phyloP scores from a whole-genome alignment of 2,888 invertebrate genomes.

The Eumacrocentrus americanus region DNA sequence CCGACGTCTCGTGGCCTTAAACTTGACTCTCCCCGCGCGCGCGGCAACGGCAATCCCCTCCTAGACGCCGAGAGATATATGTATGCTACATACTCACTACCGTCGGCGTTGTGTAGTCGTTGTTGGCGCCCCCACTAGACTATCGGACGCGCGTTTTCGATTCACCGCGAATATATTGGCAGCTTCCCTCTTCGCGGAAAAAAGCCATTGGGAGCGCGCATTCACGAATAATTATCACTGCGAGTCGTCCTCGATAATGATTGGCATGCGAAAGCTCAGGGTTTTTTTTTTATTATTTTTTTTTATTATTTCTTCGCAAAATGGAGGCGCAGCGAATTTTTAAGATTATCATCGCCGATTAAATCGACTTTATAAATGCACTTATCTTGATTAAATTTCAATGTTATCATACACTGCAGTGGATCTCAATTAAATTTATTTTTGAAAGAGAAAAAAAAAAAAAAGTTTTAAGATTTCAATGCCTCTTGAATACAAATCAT shows the following conservation, averaged over 20 bases:
- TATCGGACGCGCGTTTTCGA: background rate
- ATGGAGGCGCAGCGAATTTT: background rate
- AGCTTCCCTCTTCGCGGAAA: no score
- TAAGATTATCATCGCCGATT: background rate
- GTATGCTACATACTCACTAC: background rate
- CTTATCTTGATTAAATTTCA: constrained; percentile 7
- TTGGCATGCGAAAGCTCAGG: no score
- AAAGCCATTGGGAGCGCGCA: no score
- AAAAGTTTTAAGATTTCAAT: no score
- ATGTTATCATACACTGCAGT: background rate
- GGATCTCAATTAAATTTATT: background rate
- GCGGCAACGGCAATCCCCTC: constrained; percentile 7
- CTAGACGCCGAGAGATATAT: constrained; percentile 4
- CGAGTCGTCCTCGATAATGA: no score
- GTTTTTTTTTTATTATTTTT: background rate
- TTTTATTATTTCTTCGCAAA: background rate
- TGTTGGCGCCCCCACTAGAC: background rate
- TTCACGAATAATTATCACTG: no score
- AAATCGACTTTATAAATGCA: background rate
- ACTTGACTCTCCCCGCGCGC: constrained; percentile 48
- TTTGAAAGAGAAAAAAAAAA: background rate
- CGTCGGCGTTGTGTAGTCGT: background rate
- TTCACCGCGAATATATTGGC: constrained; percentile 10
- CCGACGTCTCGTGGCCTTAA: constrained; percentile 56
- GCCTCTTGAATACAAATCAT: no score